These are phyloP conservation scores for Drosophila nr. fundita DNA, from an alignment of 2,888 invertebrate genomes.

Conservation along the genomic window DNA sequence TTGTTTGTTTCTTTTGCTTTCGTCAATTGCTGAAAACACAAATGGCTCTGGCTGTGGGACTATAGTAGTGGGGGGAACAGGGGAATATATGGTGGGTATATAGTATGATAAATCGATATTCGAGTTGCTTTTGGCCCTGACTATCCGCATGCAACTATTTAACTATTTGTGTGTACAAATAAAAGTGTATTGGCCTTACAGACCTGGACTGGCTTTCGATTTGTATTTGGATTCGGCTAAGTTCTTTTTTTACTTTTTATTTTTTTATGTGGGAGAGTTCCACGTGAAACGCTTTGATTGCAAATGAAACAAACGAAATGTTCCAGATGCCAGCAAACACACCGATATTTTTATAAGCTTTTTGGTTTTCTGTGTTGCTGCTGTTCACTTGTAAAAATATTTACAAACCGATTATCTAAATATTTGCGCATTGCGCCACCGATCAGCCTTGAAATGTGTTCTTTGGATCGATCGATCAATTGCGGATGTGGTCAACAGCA, in stretches of 20 bases:
- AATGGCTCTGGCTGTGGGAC: neutral
- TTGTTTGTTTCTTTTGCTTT: conserved; percentile 68
- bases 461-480: conserved; percentile 20
- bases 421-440: conserved; percentile 61
- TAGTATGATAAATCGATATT: conserved; percentile 71
- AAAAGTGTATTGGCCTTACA: conserved; percentile 33
- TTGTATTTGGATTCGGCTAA: conserved; percentile 43
- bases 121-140: conserved; percentile 73
- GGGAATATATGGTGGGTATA: neutral
- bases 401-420: conserved; percentile 73
- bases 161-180: conserved; percentile 37
- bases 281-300: conserved; percentile 66
- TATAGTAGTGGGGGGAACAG: conserved; percentile 13
- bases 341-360: conserved; percentile 74
- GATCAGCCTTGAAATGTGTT: conserved; percentile 39
- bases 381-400: conserved; percentile 74
- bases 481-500: conserved; percentile 7
- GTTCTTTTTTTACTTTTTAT: conserved; percentile 13
- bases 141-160: conserved; percentile 35
- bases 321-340: conserved; percentile 67
- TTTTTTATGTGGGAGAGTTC: conserved; percentile 14
- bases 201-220: conserved; percentile 57
- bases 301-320: conserved; percentile 79
- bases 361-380: conserved; percentile 8
- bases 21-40: conserved; percentile 68